Evolutionary conservation across 2,113 vertebrate genomes (phyloP).

Genomic region (Labrus mixtus): DNA sequence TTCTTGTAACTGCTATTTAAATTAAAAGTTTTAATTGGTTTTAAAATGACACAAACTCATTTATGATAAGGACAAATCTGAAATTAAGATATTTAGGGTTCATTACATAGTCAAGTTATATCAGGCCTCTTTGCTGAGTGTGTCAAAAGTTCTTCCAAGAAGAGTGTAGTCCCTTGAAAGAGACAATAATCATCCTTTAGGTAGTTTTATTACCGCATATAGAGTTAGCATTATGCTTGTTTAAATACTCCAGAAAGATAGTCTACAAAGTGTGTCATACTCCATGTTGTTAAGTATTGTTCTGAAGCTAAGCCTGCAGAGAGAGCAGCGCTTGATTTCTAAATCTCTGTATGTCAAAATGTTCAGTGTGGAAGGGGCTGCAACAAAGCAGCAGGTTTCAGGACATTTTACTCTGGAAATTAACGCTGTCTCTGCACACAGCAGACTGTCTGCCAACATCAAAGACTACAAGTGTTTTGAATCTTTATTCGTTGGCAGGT

Average conservation of each 20-base stretch:
- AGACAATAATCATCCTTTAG: too few species aligned
- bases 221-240: neutral
- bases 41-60: neutral
- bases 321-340: constrained; percentile 13
- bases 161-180: too few species aligned
- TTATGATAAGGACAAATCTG: neutral
- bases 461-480: constrained; percentile 21
- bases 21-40: neutral
- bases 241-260: constrained; percentile 18
- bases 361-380: constrained; percentile 10
- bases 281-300: neutral
- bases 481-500: constrained; percentile 27
- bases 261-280: too few species aligned
- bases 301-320: constrained; percentile 15
- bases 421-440: constrained; percentile 18
- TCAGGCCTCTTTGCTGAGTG: neutral
- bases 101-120: constrained; percentile 22
- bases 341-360: constrained; percentile 29
- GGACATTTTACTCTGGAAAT: constrained; percentile 34
- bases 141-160: too few species aligned
- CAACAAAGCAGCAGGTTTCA: constrained; percentile 36
- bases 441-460: constrained; percentile 21
- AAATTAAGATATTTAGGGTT: constrained; percentile 29
- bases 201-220: too few species aligned
- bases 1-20: too few species aligned